phyloP scores from a whole-genome alignment of 2,888 invertebrate genomes.

The Notocelia uddmanniana region DNA sequence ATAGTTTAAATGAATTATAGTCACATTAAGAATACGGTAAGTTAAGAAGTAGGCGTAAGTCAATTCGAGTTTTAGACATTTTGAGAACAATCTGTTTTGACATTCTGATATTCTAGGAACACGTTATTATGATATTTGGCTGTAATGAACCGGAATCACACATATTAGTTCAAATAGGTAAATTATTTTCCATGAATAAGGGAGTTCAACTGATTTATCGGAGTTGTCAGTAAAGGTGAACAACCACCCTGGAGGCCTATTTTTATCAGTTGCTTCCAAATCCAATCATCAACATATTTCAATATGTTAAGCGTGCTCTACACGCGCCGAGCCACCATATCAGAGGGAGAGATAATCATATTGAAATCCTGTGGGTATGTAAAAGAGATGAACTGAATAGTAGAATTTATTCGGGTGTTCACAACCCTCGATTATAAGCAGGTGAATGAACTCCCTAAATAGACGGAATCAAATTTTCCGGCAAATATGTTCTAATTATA shows the following conservation, averaged over 20 bases:
- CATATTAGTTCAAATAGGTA: no score
- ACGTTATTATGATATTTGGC: no score
- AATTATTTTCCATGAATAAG: no score
- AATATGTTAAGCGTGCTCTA: background rate
- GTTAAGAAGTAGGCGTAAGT: no score
- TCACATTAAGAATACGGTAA: no score
- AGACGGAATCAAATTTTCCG: slow-evolving; percentile 16
- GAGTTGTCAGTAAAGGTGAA: background rate
- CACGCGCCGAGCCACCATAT: background rate
- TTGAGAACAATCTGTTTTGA: no score
- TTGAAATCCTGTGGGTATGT: background rate
- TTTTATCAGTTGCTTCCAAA: background rate
- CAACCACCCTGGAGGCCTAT: background rate
- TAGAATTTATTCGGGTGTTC: background rate
- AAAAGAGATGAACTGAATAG: background rate
- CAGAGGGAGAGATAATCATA: background rate
- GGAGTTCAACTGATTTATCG: background rate
- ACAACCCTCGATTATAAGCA: slow-evolving; percentile 7
- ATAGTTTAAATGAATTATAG: no score
- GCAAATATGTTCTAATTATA: slow-evolving; percentile 25
- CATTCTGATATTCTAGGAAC: no score
- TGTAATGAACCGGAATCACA: no score
- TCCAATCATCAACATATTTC: background rate
- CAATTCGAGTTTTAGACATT: no score
- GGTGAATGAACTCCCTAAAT: slow-evolving; percentile 28